These are phyloP conservation scores for Drosophila nigromelanica DNA, from an alignment of 1,140 invertebrate species.

Conservation along the genomic window DNA sequence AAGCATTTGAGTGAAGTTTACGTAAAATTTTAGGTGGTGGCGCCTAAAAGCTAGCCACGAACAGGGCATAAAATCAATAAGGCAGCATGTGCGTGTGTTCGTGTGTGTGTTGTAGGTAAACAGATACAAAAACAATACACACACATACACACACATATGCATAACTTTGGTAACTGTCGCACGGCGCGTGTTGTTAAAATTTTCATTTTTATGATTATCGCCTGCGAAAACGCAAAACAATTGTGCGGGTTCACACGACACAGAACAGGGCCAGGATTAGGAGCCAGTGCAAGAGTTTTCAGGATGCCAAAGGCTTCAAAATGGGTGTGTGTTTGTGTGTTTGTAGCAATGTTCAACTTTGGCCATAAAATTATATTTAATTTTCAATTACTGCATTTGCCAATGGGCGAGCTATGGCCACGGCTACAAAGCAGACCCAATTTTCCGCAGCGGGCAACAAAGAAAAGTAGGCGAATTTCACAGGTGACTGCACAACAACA, in stretches of 20 bases:
- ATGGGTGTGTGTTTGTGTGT: neutral
- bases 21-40: constrained; percentile 37
- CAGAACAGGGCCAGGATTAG: constrained; percentile 1
- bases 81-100: constrained; percentile 14
- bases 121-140: constrained; percentile 22
- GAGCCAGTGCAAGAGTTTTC: constrained; percentile 11
- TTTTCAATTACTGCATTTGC: constrained; percentile 77
- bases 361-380: constrained; percentile 80
- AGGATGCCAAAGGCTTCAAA: constrained; percentile 28
- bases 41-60: constrained; percentile 48
- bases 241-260: constrained; percentile 58
- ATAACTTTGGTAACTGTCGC: constrained; percentile 1
- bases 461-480: constrained; percentile 21
- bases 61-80: constrained; percentile 66
- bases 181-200: constrained; percentile 66
- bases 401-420: neutral
- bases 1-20: constrained; percentile 37
- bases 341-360: constrained; percentile 68
- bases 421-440: constrained; percentile 29
- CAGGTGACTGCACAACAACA: constrained; percentile 28
- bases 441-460: constrained; percentile 17
- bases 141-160: constrained; percentile 21
- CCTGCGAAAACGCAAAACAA: constrained; percentile 72
- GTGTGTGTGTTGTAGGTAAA: constrained; percentile 23
- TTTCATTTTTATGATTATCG: constrained; percentile 80